Percentiles rank a stretch among this genome's conserved stretches.
These are phyloP conservation scores for Phalloptychus januarius DNA, from an alignment of 2,797 vertebrate species.

Conservation along the genomic window DNA sequence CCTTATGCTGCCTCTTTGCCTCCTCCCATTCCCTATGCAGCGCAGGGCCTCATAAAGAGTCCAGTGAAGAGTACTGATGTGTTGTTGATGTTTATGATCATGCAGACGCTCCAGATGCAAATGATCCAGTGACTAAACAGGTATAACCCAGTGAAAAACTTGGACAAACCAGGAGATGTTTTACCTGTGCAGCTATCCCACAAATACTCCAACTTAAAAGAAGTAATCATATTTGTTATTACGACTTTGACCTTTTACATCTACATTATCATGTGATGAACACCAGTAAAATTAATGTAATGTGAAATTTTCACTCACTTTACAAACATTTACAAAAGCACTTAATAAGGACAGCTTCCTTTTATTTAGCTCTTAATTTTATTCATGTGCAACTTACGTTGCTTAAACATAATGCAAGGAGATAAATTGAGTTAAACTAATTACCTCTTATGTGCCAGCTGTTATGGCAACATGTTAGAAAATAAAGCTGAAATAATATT, in stretches of 20 bases:
- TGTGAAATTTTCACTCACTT: neutral
- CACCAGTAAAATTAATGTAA: neutral
- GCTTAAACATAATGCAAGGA: neutral
- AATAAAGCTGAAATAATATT: neutral
- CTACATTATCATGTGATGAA: neutral
- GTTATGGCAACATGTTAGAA: neutral
- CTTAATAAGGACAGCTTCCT: neutral
- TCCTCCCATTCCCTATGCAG: constrained; percentile 30
- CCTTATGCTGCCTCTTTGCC: constrained; percentile 55
- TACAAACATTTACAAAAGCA: neutral
- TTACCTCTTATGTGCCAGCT: neutral
- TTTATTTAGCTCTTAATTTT: neutral
- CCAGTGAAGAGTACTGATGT: constrained; percentile 45
- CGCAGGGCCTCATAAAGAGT: constrained; percentile 59
- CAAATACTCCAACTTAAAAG: neutral
- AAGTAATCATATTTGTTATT: neutral
- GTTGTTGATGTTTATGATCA: constrained; percentile 58
- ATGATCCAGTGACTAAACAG: constrained; percentile 57
- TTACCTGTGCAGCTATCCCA: neutral
- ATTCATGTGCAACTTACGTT: neutral
- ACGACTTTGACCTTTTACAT: neutral
- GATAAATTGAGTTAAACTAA: neutral
- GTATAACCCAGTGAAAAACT: constrained; percentile 44
- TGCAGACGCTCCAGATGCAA: constrained; percentile 56
- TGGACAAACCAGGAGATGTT: constrained; percentile 20